These are phyloP conservation scores for Brachionus koreanus DNA, from an alignment of 1,140 invertebrate species.

Conservation along the genomic window DNA sequence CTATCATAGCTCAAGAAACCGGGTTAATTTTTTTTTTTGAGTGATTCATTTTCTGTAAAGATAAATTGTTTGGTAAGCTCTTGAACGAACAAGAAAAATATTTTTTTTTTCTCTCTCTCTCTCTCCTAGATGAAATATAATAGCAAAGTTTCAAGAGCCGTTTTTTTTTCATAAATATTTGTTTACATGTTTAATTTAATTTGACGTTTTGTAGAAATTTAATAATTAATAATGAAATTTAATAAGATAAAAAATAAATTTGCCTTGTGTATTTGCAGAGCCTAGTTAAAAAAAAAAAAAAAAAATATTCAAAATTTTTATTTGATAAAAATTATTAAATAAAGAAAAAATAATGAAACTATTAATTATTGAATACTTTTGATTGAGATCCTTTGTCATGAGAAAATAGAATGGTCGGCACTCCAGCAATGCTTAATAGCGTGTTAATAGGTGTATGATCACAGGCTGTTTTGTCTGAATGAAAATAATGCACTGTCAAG, in stretches of 20 bases:
- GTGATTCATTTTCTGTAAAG: constrained; percentile 17
- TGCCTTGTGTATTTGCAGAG: not conserved
- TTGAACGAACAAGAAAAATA: not conserved
- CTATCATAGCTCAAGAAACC: constrained; percentile 5
- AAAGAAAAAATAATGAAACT: not conserved
- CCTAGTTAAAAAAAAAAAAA: not conserved
- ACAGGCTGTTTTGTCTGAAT: not conserved
- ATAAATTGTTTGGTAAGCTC: constrained; percentile 1
- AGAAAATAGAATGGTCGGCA: not conserved
- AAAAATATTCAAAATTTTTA: not conserved
- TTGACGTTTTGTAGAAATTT: constrained; percentile 24
- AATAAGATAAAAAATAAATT: constrained; percentile 40
- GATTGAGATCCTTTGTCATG: not conserved
- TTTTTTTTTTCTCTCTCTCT: not conserved
- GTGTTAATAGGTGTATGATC: constrained; percentile 36
- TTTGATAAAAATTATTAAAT: not conserved
- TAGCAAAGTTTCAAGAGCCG: constrained; percentile 1
- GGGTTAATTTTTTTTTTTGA: constrained; percentile 5
- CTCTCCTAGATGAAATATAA: constrained; percentile 24
- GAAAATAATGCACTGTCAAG: not conserved
- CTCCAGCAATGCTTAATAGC: not conserved
- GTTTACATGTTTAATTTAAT: constrained; percentile 28
- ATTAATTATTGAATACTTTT: not conserved
- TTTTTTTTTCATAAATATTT: not conserved
- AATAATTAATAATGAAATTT: constrained; percentile 35